Evolutionary conservation across 1,140 invertebrate species (phyloP), one percentile per base, ranked within the genome.

Genomic region (Euschistus heros): DNA sequence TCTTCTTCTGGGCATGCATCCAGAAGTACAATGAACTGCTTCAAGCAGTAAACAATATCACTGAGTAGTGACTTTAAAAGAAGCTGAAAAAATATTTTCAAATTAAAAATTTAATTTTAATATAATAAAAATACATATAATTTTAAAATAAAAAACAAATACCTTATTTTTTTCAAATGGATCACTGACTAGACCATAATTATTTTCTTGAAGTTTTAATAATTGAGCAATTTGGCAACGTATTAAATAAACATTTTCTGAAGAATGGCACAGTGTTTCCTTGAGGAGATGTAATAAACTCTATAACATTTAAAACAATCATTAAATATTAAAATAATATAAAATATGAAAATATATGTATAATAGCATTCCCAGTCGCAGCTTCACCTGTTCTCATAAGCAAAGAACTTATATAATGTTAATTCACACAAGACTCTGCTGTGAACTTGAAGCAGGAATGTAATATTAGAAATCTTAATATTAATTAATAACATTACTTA

Each of bases 1-100:
- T 55, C 62, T 67, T 80, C 75, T 66, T 73, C 74, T 17, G 85
- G 84, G 69, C 81, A 82, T 37, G 83, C 77, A 71, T 84, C 76
- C 5, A 87, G 62, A 14, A 84, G 75, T 0, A 85, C 67, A 65
- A 77, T 69, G 37, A 84, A 77, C 69, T 87, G 85, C 62, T 83
- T 80, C 14, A 83, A 74, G 33, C 79, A 72, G 63, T 80, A 76
- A 64, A 76, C 72, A 30, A 79, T 71, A 26, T 78, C 75, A 4
- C 78, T 75, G 52, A 82, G 73, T 22, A 81, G 15, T 22, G 37
- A 18, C 15, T 44, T 65, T n/a, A 65, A 24, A 54, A 17, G 15
- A 22, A 27, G 30, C 64, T 65, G 37, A 24, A 65, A 65, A 0
- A 57, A 57, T 26, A 57, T 13, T 3, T 50, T 20, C 17, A 50